A percentile compares a stretch with the other conserved stretches of the same genome.
These are phyloP conservation scores for Diachasma alloeum DNA, from an alignment of 1,140 invertebrate genomes.

Conservation along the genomic window DNA sequence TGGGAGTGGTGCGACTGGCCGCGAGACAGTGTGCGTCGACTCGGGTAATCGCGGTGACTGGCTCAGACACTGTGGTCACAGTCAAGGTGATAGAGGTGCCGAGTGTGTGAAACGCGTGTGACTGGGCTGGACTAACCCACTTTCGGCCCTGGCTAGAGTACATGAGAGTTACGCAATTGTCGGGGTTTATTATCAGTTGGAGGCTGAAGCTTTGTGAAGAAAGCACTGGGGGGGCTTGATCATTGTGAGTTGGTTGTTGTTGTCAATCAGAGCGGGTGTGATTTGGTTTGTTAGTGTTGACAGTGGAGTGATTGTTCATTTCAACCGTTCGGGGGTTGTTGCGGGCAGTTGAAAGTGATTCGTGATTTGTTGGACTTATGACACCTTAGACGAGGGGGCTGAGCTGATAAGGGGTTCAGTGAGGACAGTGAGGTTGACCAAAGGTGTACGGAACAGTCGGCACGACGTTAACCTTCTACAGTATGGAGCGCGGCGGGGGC, in stretches of 20 bases:
- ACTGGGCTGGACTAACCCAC: neutral
- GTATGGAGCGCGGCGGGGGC: constrained; percentile 62
- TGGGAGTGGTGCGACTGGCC: neutral
- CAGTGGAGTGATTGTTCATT: neutral
- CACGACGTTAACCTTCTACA: constrained; percentile 65
- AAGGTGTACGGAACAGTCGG: constrained; percentile 47
- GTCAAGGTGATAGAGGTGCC: neutral
- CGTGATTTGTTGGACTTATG: neutral
- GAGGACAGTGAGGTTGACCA: neutral
- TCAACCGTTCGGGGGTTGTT: too few relatives aligned
- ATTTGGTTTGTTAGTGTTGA: neutral
- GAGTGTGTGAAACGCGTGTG: neutral
- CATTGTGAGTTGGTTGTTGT: neutral
- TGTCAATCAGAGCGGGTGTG: neutral
- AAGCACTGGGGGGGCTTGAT: neutral
- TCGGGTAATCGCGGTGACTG: neutral
- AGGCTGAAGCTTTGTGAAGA: neutral
- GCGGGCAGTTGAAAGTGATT: neutral
- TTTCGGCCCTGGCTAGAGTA: neutral
- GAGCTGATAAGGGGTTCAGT: neutral
- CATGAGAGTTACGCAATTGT: neutral
- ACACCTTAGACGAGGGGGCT: neutral
- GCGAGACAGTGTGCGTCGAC: constrained; percentile 15
- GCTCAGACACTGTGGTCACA: neutral
- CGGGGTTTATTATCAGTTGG: neutral